Percentiles rank a stretch among this genome's conserved stretches.
phyloP scores from a whole-genome alignment of 64 coral and sea anemone species.

The Orbicella faveolata region DNA sequence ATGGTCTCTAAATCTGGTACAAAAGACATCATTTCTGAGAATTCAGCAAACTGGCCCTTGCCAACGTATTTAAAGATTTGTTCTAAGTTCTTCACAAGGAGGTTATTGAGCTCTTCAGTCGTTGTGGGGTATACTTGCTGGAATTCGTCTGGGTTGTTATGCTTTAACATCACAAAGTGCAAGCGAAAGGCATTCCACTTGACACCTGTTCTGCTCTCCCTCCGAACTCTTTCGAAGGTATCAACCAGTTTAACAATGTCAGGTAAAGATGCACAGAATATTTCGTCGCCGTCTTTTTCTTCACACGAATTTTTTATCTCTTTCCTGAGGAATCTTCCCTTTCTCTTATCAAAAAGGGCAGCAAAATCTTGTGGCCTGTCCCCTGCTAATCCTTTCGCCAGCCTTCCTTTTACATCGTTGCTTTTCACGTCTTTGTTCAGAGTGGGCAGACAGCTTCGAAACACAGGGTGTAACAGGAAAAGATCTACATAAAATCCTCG shows the following conservation, averaged over 20 bases:
- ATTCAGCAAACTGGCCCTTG: background rate
- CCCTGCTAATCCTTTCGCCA: background rate
- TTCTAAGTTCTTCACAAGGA: conserved; percentile 9
- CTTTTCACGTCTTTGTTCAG: background rate
- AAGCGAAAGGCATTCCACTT: conserved; percentile 26
- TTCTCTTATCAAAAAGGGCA: background rate
- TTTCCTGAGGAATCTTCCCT: background rate
- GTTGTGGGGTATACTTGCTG: background rate
- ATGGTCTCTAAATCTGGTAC: conserved; percentile 9
- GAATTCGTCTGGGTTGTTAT: conserved; percentile 15
- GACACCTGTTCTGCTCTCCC: background rate
- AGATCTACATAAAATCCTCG: conserved; percentile 1
- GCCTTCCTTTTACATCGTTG: background rate
- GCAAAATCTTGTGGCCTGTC: background rate
- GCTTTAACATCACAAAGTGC: conserved; percentile 26
- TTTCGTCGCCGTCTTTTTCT: background rate
- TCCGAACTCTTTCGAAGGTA: background rate
- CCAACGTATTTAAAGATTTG: conserved; percentile 5
- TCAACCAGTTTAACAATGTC: conserved; percentile 11
- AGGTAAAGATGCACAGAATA: conserved; percentile 14
- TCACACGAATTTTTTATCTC: conserved; percentile 1
- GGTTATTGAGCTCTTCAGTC: background rate
- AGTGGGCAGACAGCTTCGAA: background rate
- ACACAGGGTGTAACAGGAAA: background rate
- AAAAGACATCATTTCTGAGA: background rate